A percentile compares a stretch with the other conserved stretches of the same genome.
Conservation (phyloP, 2,888 invertebrate genomes). For the Phyto melanocephala region DNA sequence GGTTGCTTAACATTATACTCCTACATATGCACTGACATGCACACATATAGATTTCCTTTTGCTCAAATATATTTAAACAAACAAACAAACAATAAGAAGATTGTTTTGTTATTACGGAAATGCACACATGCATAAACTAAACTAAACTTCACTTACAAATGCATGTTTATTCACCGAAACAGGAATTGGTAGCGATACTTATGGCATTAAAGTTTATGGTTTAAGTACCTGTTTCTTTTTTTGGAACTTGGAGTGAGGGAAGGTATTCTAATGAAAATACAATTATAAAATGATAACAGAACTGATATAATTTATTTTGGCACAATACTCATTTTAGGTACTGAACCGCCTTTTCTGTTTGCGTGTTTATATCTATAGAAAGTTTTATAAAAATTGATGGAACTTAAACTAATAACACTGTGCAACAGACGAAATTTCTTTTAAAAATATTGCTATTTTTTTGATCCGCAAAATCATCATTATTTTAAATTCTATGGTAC, state of each 20-base stretch:
- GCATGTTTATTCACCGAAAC: not conserved
- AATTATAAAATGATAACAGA: no score
- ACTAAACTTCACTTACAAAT: constrained; percentile 15
- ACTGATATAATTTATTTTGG: no score
- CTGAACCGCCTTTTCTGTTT: no score
- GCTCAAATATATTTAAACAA: not conserved
- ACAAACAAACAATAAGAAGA: not conserved
- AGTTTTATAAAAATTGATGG: no score
- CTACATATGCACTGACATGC: not conserved
- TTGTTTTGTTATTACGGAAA: not conserved
- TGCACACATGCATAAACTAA: constrained; percentile 53
- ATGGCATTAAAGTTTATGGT: constrained; percentile 11
- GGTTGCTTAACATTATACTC: not conserved
- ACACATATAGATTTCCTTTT: not conserved
- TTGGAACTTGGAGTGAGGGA: not conserved
- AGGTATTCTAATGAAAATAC: not conserved
- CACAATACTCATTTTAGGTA: no score
- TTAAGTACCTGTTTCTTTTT: not conserved
- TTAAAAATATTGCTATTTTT: no score
- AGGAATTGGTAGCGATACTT: not conserved
- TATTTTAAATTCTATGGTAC: no score
- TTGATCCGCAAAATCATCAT: no score
- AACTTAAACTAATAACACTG: no score
- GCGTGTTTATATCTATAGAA: no score
- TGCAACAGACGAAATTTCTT: no score